Base-by-base conservation (phyloP, 2,113 vertebrate genomes). In the Myotis yumanensis region DNA sequence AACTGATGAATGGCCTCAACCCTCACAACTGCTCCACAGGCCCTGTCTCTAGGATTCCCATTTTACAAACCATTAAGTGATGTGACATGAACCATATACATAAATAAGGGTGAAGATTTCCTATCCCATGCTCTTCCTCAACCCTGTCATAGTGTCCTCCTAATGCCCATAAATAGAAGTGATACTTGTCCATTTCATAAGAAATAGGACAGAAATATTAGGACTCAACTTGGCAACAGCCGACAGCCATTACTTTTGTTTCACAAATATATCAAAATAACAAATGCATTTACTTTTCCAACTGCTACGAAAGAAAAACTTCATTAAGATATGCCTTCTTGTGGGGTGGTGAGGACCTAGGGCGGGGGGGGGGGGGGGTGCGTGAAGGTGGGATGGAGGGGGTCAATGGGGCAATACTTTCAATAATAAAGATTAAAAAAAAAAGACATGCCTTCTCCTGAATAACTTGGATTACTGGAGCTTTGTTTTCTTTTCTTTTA, bases 401-500 rank as follows among this genome's bases (percentile, higher is more conserved):
- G 57, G 57, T 62, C 57, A 62, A 62, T 28, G 57, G 25, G 59
- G 23, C 59, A 62, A 62, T 62, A 28, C 59, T 62, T 62, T 28
- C 23, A 59, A 59, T 62, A 62, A 62, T 62, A 62, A 62, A 62
- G 25, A 62, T 51, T 51, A 51, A 57, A 57, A 59, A 57, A 59
- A 59, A 62, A 91, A 91, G n/a, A 64, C 8, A 75, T 46, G 54
- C n/a, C 51, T 91, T 92, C 72, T 92, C 28, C 59, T 66, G 23
- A 88, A 90, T 80, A 15, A 66, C 37, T 11, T 85, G 52, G 43
- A 57, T 54, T 85, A 80, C 7, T 54, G 2, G 25, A 32, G n/a
- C 37, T 73, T 83, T 68, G 5, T 35, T 87, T 90, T 76, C 76
- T 20, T 92, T 79, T 73, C 90, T 35, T 88, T 90, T 77, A 81